Evolutionary conservation across 2,888 invertebrate genomes (phyloP).

Genomic region (Halictus quadricinctus): DNA sequence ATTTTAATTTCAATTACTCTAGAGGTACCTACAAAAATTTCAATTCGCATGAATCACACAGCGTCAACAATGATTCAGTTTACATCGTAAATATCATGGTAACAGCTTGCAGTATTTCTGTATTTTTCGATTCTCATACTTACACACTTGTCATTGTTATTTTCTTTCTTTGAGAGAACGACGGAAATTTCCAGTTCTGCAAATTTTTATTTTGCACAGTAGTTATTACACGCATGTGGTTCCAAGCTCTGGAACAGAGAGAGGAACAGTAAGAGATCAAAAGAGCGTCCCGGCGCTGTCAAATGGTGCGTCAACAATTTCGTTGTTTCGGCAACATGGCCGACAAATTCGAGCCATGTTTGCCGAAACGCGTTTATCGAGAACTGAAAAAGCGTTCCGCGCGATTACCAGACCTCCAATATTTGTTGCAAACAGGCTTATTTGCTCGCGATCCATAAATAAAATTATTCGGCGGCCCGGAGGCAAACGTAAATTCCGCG

Average conservation of each 20-base stretch:
- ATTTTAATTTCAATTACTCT: neutral
- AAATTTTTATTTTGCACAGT: too few species aligned
- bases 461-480: slow-evolving; percentile 14
- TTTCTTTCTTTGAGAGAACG: too few species aligned
- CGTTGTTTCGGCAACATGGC: neutral
- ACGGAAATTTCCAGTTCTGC: too few species aligned
- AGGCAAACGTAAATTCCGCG: neutral
- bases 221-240: too few species aligned
- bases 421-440: neutral
- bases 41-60: neutral
- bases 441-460: slow-evolving; percentile 16
- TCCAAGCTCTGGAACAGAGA: too few species aligned
- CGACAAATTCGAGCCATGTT: neutral
- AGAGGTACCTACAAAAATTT: neutral
- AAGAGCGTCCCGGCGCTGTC: neutral
- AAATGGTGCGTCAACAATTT: neutral
- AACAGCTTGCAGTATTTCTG: neutral
- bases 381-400: neutral
- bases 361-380: neutral
- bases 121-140: too few species aligned
- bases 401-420: neutral
- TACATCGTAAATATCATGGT: neutral
- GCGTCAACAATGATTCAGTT: neutral
- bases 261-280: too few species aligned
- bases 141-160: too few species aligned